A percentile compares a stretch with the other conserved stretches of the same genome.
phyloP scores from a whole-genome alignment of 2,888 invertebrate genomes.

The Stenurella melanura region DNA sequence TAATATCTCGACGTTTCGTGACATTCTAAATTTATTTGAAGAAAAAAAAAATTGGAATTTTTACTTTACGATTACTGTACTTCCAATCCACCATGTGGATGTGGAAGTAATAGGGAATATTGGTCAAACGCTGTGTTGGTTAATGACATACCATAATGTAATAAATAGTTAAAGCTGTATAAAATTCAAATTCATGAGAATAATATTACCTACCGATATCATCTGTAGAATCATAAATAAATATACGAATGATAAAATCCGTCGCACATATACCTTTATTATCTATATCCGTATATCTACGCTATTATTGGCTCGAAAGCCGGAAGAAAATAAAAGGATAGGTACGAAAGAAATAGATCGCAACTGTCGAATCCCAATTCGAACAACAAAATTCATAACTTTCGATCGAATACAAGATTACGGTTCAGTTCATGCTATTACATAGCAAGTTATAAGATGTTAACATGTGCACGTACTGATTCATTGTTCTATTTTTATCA shows the following conservation, averaged over 20 bases:
- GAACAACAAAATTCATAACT: constrained; percentile 50
- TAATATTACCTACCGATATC: too few relatives aligned
- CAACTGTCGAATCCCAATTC: constrained; percentile 38
- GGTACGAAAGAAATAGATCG: constrained; percentile 33
- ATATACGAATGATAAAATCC: constrained; percentile 6
- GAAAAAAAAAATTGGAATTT: too few relatives aligned
- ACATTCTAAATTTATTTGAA: too few relatives aligned
- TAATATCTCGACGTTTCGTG: too few relatives aligned
- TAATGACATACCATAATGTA: too few relatives aligned
- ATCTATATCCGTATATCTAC: constrained; percentile 36
- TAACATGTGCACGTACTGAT: constrained; percentile 39
- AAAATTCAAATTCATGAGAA: too few relatives aligned
- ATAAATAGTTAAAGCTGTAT: too few relatives aligned
- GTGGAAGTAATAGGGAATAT: too few relatives aligned
- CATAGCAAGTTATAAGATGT: constrained; percentile 38
- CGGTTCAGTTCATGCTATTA: constrained; percentile 38
- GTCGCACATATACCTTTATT: constrained; percentile 23
- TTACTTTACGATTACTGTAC: too few relatives aligned
- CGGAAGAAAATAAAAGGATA: constrained; percentile 38
- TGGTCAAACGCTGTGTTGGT: too few relatives aligned
- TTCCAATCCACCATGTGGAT: too few relatives aligned
- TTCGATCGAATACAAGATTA: constrained; percentile 45
- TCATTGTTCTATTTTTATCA: constrained; percentile 13
- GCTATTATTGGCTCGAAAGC: constrained; percentile 38
- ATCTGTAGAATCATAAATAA: not conserved